Conservation (phyloP, 2,888 invertebrate genomes). For the Polyommatus iphigenia region DNA sequence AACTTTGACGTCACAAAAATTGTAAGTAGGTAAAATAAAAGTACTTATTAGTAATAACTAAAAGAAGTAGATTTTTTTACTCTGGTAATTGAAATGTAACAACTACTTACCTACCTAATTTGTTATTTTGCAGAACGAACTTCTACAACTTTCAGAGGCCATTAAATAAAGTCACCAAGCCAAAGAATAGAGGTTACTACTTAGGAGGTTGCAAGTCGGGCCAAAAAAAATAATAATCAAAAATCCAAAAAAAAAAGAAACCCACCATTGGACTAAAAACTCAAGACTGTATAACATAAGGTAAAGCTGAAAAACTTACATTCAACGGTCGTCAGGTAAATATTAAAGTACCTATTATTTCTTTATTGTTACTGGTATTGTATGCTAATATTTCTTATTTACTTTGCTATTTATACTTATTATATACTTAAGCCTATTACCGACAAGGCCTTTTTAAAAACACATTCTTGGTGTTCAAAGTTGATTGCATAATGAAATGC, state of each 20-base stretch:
- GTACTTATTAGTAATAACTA: neutral
- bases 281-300: neutral
- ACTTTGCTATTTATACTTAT: neutral
- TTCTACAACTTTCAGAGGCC: neutral
- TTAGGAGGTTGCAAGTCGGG: neutral
- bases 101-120: neutral
- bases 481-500: neutral
- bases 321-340: neutral
- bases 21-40: no score
- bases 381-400: neutral
- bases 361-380: neutral
- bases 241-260: neutral
- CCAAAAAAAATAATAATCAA: neutral
- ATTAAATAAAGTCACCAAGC: neutral
- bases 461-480: neutral
- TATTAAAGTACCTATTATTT: neutral
- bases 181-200: neutral
- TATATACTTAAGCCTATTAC: neutral
- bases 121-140: neutral
- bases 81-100: neutral
- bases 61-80: neutral
- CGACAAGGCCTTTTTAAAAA: neutral
- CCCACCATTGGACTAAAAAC: neutral
- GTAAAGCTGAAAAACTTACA: constrained; percentile 5
- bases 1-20: no score